Conservation (phyloP, 2,113 vertebrate species). For the crab-eating macaque (Macaca fascicularis) region T2T-MFA8v1.1 NC_088381.1:100655501-100656000, state of each 20-base stretch:
- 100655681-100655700: conserved; percentile 69
- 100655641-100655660: conserved; percentile 79
- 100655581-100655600: conserved; percentile 76
- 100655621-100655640: conserved; percentile 73
- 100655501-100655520: conserved; percentile 75
- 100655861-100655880: neutral
- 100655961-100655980: neutral
- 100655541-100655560: conserved; percentile 79
- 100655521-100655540: conserved; percentile 78
- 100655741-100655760: conserved; percentile 56
- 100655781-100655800: conserved; percentile 33
- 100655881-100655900: neutral
- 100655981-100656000: conserved; percentile 31
- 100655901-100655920: neutral
- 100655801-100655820: conserved; percentile 32
- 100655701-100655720: conserved; percentile 56
- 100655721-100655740: conserved; percentile 61
- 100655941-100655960: neutral
- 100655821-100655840: conserved; percentile 34
- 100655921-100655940: neutral
- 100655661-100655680: conserved; percentile 73
- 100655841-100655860: neutral
- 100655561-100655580: conserved; percentile 80
- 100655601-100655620: conserved; percentile 79
- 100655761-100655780: conserved; percentile 26